Base-by-base conservation (phyloP, 2,888 invertebrate species). In the Bimastos eiseni region DNA sequence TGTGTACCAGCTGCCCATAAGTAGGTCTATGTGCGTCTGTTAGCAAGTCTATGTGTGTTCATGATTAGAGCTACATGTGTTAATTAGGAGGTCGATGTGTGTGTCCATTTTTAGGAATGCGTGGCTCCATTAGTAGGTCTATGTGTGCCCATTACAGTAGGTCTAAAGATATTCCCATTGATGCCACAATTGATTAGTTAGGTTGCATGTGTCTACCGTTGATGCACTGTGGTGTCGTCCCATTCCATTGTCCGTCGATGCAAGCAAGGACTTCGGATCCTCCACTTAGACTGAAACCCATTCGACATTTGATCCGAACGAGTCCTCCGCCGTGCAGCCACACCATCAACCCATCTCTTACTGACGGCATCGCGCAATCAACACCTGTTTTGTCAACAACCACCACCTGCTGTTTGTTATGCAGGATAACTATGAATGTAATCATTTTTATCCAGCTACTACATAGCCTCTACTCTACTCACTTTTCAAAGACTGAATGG, bases 231-330 rank as follows among this genome's bases (percentile, higher is more conserved):
- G 86, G 86, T 21, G 19, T 36, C 24, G 86, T 86, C 19, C 36
- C 8, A 36, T 86, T 86, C 86, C 86, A 86, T 33, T 86, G 86
- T 86, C 86, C 86, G 8, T 86, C 86, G 86, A 86, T 86, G 86
- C 86, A 86, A 0, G 86, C 86, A 0, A 86, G 4, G 36, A 8
- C 0, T 8, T 37, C 86, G 36, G 36, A 21, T 34, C 86, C 86
- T 6, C 70, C 70, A 24, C n/a, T 86, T 6, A 86, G 86, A 34
- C 21, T n/a, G 86, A 24, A 86, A n/a, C 86, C 86, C 21, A 21
- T 36, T 37, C 86, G 86, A 86, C 86, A 86, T 30, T 4, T 3
- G 86, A 86, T 86, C 36, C 86, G 86, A 19, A 86, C 36, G 21
- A 86, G 24, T 86, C 86, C 86, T 34, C 86, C 86, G 0, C 86